A percentile compares a stretch with the other conserved stretches of the same genome.
These are phyloP conservation scores for Drosophila lini DNA, from an alignment of 1,140 invertebrate species.

Conservation along the genomic window DNA sequence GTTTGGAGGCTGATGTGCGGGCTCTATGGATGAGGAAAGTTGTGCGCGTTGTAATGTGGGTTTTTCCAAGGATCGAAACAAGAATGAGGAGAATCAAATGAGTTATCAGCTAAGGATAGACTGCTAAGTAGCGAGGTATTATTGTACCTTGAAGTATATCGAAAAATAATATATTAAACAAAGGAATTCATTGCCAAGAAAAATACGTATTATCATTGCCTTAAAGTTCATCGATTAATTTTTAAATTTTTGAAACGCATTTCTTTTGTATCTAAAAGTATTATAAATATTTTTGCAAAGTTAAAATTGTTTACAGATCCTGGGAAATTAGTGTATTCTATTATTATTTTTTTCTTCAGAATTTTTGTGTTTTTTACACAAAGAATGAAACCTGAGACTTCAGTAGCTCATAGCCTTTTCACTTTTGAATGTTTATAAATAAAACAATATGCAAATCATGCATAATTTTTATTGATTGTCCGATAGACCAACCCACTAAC, in stretches of 20 bases:
- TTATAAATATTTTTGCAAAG: not conserved
- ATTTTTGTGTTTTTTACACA: not conserved
- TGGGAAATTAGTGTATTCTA: no score
- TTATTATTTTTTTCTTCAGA: no score
- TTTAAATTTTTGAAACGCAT: not conserved
- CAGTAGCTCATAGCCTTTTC: slow-evolving; percentile 2
- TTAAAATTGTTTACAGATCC: no score
- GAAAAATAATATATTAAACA: not conserved
- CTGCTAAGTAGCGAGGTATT: no score
- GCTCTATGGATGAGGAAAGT: slow-evolving; percentile 1
- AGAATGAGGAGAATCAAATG: slow-evolving; percentile 13
- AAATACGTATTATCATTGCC: not conserved
- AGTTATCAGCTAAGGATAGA: not conserved
- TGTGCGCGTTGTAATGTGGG: slow-evolving; percentile 22
- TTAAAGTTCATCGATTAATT: not conserved
- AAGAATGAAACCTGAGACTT: slow-evolving; percentile 1
- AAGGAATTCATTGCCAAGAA: not conserved
- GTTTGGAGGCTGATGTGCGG: slow-evolving; percentile 54
- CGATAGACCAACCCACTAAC: not conserved
- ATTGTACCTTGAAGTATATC: not conserved
- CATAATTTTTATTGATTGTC: not conserved
- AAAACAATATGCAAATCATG: not conserved
- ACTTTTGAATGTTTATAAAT: slow-evolving; percentile 2
- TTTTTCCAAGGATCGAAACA: not conserved
- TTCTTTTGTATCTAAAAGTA: not conserved